A percentile compares a stretch with the other conserved stretches of the same genome.
Evolutionary conservation across 2,888 invertebrate genomes (phyloP).

Genomic region (Syrphus vitripennis): DNA sequence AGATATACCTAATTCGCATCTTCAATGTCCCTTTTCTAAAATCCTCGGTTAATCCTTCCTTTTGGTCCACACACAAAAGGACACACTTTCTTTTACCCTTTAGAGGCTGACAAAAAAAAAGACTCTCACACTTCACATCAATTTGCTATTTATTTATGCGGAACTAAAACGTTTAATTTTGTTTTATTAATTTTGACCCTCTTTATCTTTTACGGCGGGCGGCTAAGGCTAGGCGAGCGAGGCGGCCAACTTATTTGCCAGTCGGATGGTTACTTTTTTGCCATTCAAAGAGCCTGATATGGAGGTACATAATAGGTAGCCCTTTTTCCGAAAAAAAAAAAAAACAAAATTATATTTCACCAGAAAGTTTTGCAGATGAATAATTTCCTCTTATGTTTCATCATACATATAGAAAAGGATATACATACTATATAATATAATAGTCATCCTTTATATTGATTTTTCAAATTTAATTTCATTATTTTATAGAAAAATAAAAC

Average conservation of each 20-base stretch:
- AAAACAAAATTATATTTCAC: background rate
- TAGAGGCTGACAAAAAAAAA: background rate
- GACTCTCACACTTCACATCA: constrained; percentile 14
- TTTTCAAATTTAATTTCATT: constrained; percentile 33
- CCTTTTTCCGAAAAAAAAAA: background rate
- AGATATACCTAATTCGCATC: background rate
- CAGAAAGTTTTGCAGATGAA: constrained; percentile 41
- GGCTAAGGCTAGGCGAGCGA: background rate
- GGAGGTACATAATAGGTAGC: background rate
- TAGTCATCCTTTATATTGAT: constrained; percentile 33
- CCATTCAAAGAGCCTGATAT: background rate
- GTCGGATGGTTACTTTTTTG: background rate
- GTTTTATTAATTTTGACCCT: constrained; percentile 38
- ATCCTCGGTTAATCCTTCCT: background rate
- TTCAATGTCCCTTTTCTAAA: background rate
- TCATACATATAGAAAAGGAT: background rate
- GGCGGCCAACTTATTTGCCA: background rate
- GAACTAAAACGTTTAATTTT: constrained; percentile 35
- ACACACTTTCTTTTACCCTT: background rate
- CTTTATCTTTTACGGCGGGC: background rate
- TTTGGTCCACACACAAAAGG: background rate
- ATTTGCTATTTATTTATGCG: constrained; percentile 34
- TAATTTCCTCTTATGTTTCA: constrained; percentile 17
- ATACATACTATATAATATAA: background rate
- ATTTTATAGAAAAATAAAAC: constrained; percentile 7